Conservation (phyloP, 2,113 vertebrate species). For the Siphamia tubifer region DNA sequence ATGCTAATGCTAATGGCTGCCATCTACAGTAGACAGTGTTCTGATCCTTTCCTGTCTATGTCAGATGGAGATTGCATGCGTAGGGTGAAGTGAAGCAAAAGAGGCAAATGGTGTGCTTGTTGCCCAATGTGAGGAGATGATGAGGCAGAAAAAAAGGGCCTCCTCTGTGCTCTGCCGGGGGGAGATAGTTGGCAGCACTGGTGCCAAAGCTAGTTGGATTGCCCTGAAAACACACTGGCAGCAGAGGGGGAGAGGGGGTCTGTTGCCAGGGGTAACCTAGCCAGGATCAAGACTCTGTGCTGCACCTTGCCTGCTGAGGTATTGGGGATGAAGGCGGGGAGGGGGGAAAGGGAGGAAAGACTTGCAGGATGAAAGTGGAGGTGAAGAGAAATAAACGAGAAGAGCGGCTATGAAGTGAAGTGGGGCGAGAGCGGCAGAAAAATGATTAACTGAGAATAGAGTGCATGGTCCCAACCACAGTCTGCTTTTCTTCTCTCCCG, state of each 20-base stretch:
- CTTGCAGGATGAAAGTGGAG: neutral
- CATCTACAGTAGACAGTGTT: constrained; percentile 10
- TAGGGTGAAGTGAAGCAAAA: constrained; percentile 3
- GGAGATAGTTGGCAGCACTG: neutral
- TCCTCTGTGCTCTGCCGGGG: neutral
- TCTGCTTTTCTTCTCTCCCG: neutral
- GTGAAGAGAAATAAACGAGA: neutral
- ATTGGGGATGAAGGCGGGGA: constrained; percentile 26
- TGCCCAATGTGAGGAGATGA: constrained; percentile 40
- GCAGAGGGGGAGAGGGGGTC: constrained; percentile 14
- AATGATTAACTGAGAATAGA: constrained; percentile 48
- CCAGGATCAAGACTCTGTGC: constrained; percentile 30
- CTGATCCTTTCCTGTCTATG: neutral
- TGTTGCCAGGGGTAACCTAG: constrained; percentile 46
- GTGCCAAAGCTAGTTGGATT: constrained; percentile 11
- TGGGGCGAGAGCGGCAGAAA: constrained; percentile 24
- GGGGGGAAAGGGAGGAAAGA: constrained; percentile 1
- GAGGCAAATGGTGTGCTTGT: neutral
- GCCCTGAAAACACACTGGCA: constrained; percentile 4
- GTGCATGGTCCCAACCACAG: neutral
- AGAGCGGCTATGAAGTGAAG: constrained; percentile 9
- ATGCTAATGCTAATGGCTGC: constrained; percentile 41
- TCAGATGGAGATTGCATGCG: neutral
- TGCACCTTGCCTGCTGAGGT: constrained; percentile 43
- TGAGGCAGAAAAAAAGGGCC: constrained; percentile 17